A percentile compares a stretch with the other conserved stretches of the same genome.
Conservation (phyloP, 2,113 vertebrate species). For the Vulpes lagopus region DNA sequence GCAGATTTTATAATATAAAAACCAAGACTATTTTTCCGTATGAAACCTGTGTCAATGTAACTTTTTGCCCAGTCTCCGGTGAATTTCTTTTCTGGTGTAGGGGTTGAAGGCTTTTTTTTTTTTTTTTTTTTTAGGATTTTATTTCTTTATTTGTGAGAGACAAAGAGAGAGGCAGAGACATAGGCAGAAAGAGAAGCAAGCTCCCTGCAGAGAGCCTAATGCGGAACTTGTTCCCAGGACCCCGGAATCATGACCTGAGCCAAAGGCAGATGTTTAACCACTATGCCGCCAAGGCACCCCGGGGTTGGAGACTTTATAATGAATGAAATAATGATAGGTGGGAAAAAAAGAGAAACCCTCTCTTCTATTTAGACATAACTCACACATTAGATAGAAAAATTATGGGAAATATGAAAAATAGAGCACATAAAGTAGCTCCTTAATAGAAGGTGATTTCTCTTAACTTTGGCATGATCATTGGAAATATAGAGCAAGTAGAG, state of each 20-base stretch:
- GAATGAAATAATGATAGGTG: not conserved
- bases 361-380: not conserved
- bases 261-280: too few species aligned
- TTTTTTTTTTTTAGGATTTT: too few species aligned
- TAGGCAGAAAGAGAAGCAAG: too few species aligned
- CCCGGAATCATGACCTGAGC: too few species aligned
- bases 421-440: not conserved
- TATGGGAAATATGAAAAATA: not conserved
- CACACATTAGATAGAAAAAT: not conserved
- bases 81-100: slow-evolving; percentile 22
- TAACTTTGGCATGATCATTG: not conserved
- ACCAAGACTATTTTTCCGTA: not conserved
- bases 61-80: not conserved
- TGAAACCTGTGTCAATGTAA: not conserved
- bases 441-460: not conserved
- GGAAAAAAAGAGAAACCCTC: not conserved
- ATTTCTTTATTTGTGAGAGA: too few species aligned
- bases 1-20: not conserved
- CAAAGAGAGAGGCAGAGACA: too few species aligned
- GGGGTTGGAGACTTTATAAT: not conserved
- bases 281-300: too few species aligned
- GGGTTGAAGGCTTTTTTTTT: not conserved
- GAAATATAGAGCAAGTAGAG: not conserved
- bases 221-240: too few species aligned
- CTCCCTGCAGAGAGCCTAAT: too few species aligned